These are phyloP conservation scores for Oscheius myriophilus DNA, from an alignment of 2,888 invertebrate genomes.

Conservation along the genomic window DNA sequence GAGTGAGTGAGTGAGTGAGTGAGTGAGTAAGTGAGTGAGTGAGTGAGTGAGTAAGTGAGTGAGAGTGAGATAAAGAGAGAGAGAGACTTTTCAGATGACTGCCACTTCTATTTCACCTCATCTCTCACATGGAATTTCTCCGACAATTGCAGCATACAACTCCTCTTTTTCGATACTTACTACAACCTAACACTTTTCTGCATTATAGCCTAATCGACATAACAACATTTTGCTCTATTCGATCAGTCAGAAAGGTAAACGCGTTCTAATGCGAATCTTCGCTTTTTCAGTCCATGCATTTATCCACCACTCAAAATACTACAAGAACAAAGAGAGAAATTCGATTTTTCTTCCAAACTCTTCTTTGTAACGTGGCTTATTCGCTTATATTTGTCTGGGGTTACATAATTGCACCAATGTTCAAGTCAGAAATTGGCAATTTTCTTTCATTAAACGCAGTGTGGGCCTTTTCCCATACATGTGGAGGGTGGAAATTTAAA, in stretches of 20 bases:
- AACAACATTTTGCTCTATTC: background rate
- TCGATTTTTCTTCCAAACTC: slow-evolving; percentile 11
- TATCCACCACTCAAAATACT: too few relatives aligned
- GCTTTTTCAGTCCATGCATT: background rate
- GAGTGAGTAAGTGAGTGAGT: too few relatives aligned
- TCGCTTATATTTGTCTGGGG: too few relatives aligned
- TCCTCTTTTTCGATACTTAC: slow-evolving; percentile 8
- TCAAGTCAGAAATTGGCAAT: background rate
- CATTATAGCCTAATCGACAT: background rate
- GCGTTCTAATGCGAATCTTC: slow-evolving; percentile 7
- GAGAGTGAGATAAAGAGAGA: too few relatives aligned
- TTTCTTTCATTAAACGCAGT: slow-evolving; percentile 9
- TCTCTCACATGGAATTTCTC: background rate
- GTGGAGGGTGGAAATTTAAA: background rate
- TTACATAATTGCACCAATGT: too few relatives aligned
- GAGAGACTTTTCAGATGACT: slow-evolving; percentile 6
- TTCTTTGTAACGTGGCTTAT: slow-evolving; percentile 1
- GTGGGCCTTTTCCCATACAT: slow-evolving; percentile 12
- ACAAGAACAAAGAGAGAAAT: slow-evolving; percentile 11
- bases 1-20: too few relatives aligned
- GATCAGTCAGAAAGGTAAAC: background rate
- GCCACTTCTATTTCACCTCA: slow-evolving; percentile 6
- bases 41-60: too few relatives aligned
- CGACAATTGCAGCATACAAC: background rate
- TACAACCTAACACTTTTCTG: slow-evolving; percentile 12